Evolutionary conservation across 1,140 invertebrate genomes (phyloP), one percentile per base, ranked within the genome.

Genomic region (Drosophila subpulchrella): DNA sequence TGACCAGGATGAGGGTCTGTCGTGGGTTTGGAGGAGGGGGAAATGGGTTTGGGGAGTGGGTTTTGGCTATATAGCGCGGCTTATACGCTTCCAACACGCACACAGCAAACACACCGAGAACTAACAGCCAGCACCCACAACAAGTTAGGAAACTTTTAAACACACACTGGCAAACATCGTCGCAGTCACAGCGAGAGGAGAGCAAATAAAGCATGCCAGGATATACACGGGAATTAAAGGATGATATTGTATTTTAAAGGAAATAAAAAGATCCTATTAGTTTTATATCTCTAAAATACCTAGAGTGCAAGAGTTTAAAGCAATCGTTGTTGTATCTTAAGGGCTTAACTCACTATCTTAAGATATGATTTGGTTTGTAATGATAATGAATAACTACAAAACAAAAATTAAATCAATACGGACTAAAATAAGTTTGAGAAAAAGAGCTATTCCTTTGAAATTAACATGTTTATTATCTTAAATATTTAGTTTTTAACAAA

Each of bases 81-180:
- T 88, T 89, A 88, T 89, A 65, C 63, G 57, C 39, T 53, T 60
- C 57, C 81, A 89, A 51, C 85, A 89, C 81, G 84, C 84, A 90
- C 74, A 59, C 55, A 70, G 39, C 34, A 47, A 38, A 48, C 59
- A 54, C 46, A 58, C 20, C 53, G 48, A 65, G 44, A 36, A 55
- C 59, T 54, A 66, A 66, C 71, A 65, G 60, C 66, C 75, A 59
- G 58, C 47, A 75, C 72, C 56, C 61, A 76, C 75, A 86, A 88
- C 78, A 78, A 81, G 78, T 81, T 82, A 51, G 74, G 62, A 63
- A 78, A 81, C 70, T 88, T 86, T 86, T 71, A 76, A 88, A 73
- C 81, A 78, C 75, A 63, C 53, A 62, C 56, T 27, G 17, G 50
- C 48, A 65, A 53, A 77, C 51, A 71, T 46, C 38, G 42, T 44